Conservation (phyloP, 2,888 invertebrate genomes). For the Netelia fuscicornis region DNA sequence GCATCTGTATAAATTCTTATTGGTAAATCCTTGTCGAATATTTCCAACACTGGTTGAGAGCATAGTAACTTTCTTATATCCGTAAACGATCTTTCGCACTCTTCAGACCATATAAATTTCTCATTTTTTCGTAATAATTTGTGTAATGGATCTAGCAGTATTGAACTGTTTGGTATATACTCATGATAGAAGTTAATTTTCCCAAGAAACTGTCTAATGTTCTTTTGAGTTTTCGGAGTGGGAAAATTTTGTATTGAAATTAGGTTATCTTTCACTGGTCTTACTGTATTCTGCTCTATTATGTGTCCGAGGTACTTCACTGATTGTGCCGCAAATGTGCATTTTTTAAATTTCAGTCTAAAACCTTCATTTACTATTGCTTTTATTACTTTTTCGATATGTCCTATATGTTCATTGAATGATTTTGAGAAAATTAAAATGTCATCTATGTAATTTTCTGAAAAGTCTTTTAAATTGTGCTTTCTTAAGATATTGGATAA, state of each 20-base stretch:
- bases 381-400: conserved; percentile 50
- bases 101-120: conserved; percentile 62
- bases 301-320: conserved; percentile 37
- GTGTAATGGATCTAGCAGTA: conserved; percentile 62
- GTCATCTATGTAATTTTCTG: conserved; percentile 30
- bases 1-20: conserved; percentile 68
- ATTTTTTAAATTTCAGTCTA: conserved; percentile 50
- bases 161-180: conserved; percentile 48
- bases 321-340: conserved; percentile 26
- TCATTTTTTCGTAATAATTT: conserved; percentile 59
- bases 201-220: conserved; percentile 62
- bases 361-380: conserved; percentile 51
- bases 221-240: conserved; percentile 63
- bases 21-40: conserved; percentile 58
- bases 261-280: conserved; percentile 60
- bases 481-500: conserved; percentile 43
- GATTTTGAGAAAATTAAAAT: conserved; percentile 43
- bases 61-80: conserved; percentile 62
- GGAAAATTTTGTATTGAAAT: conserved; percentile 63
- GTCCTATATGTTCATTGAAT: conserved; percentile 50
- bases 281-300: conserved; percentile 36
- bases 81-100: conserved; percentile 61
- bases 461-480: conserved; percentile 29
- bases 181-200: conserved; percentile 61
- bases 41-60: conserved; percentile 64